Evolutionary conservation across 2,797 vertebrate species (phyloP), one percentile per base, ranked within the genome.

Genomic region (Lycodopsis pacificus): DNA sequence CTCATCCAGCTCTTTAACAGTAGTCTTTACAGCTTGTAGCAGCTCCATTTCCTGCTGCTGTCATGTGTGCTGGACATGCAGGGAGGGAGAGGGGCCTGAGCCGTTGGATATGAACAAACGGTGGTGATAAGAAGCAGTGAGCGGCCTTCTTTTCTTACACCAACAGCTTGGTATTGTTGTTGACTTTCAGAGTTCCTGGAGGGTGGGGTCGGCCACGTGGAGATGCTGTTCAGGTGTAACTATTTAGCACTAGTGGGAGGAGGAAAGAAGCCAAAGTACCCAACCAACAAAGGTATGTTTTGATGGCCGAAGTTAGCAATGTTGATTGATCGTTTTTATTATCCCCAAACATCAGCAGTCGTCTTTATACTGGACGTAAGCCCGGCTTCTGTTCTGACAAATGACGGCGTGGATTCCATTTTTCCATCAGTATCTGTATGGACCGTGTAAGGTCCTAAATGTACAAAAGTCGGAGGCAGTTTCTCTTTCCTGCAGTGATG

Each of bases 181-280:
- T 80, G 48, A 20, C 62, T 90, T 95, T 66, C 96, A 99, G 98
- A 99, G 90, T 99, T 99, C 91, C 92, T 98, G 58, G 98, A 99
- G 92, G 98, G 98, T 8, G 98, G 98, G 19, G 95, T 99, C 0
- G 97, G 97, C 88, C 98, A 99, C 0, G 97, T 99, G 5, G 98
- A 99, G 90, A 99, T 99, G 98, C 89, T 99, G 66, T 99, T 99
- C 64, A 96, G 98, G 80, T 99, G 98, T 93, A 99, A 99, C 93
- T 99, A 99, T 83, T 94, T 99, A 83, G 98, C 98, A 3, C 94
- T 99, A 5, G 98, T 99, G 34, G 98, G 98, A 82, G 98, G 98
- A 88, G 98, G 98, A 56, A 99, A 99, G 83, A 99, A 99, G 89
- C 98, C 98, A 0, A 99, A 99, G 80, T 99, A 99, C 71, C 98